These are phyloP conservation scores for Byasa hedistus DNA, from an alignment of 2,888 invertebrate species.

Conservation along the genomic window DNA sequence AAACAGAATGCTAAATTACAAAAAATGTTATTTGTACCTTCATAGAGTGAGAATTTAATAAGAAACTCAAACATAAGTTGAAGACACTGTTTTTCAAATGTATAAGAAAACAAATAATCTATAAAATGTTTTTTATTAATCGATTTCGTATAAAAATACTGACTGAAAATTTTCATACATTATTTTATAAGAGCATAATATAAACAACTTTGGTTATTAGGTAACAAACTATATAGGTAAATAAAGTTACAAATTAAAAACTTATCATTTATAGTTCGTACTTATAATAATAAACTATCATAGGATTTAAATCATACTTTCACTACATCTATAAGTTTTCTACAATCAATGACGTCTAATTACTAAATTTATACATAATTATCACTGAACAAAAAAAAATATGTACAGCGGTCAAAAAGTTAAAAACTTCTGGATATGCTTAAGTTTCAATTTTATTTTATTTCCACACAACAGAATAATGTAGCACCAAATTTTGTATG, in stretches of 20 bases:
- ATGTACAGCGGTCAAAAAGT: no score
- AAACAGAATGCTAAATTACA: no score
- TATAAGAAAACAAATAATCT: not conserved
- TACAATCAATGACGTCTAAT: not conserved
- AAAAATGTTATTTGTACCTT: no score
- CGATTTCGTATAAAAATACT: constrained; percentile 51
- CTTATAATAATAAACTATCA: no score
- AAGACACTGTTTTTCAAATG: not conserved
- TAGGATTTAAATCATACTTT: no score
- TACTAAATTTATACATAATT: not conserved
- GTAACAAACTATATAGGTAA: constrained; percentile 55
- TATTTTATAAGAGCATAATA: constrained; percentile 40
- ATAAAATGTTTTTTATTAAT: constrained; percentile 7
- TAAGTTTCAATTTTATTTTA: not conserved
- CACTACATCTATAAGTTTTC: not conserved
- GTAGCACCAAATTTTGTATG: not conserved
- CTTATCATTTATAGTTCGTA: not conserved
- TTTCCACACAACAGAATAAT: not conserved
- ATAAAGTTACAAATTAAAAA: constrained; percentile 31
- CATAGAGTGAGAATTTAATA: no score
- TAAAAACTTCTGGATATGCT: not conserved
- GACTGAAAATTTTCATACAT: constrained; percentile 54
- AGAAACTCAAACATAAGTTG: not conserved
- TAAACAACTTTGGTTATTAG: constrained; percentile 74
- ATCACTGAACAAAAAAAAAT: no score